Evolutionary conservation across 2,797 vertebrate genomes (phyloP).

Genomic region (Scolopax rusticola): DNA sequence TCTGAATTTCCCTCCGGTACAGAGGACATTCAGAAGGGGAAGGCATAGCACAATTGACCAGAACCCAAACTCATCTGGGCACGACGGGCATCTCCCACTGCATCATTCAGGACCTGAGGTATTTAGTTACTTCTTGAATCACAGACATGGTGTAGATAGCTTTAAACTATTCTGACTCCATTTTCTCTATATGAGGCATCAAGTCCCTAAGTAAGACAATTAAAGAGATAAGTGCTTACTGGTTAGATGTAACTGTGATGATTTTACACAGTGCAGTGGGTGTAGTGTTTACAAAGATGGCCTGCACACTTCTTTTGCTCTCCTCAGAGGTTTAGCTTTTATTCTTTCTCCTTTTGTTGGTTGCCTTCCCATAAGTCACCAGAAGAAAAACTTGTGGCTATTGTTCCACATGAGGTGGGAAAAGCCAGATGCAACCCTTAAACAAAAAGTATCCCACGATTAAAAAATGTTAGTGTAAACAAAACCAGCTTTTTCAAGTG

Average conservation of each 20-base stretch:
- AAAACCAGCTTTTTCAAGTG: not conserved
- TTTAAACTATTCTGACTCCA: not conserved
- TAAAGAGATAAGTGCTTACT: not conserved
- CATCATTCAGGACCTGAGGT: not conserved
- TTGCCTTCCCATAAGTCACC: not conserved
- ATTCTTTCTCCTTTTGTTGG: not conserved
- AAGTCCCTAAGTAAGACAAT: not conserved
- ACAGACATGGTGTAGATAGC: accelerated
- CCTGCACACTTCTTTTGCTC: not conserved
- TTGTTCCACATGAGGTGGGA: not conserved
- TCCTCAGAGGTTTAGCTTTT: not conserved
- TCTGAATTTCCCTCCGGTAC: not conserved
- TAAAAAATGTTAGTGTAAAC: not conserved
- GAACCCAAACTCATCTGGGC: not conserved
- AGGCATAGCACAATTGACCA: not conserved
- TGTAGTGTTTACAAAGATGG: not conserved
- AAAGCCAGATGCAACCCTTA: not conserved
- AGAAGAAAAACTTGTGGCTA: not conserved
- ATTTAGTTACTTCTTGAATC: not conserved
- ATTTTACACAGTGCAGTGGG: not conserved
- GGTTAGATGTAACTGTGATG: not conserved
- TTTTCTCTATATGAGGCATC: not conserved
- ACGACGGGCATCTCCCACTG: not conserved
- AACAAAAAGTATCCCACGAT: not conserved
- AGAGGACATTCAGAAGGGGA: not conserved